Evolutionary conservation across 2,888 invertebrate genomes (phyloP).

Genomic region (Harmothoe impar): DNA sequence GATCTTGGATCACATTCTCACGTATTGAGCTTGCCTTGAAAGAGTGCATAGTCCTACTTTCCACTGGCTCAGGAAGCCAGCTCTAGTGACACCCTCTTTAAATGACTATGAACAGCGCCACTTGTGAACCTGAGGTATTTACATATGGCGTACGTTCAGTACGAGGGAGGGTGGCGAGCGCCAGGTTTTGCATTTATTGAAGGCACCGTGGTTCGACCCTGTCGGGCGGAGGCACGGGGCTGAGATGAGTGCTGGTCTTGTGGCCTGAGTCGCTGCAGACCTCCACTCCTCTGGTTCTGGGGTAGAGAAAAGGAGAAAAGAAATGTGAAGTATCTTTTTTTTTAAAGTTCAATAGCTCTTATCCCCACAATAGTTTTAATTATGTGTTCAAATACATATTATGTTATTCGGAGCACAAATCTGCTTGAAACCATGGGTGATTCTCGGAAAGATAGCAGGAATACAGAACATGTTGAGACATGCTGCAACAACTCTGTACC

Average conservation of each 20-base stretch:
- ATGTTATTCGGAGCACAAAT: no score
- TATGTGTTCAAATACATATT: no score
- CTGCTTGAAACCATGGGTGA: no score
- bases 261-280: background rate
- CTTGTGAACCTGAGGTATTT: background rate
- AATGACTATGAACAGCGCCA: slow-evolving; percentile 3
- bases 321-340: background rate
- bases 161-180: background rate
- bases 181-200: slow-evolving; percentile 10
- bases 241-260: background rate
- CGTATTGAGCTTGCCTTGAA: background rate
- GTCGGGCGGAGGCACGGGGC: background rate
- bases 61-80: no score
- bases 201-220: slow-evolving; percentile 12
- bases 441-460: no score
- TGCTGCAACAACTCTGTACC: no score
- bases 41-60: background rate
- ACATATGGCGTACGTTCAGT: background rate
- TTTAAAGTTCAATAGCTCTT: no score
- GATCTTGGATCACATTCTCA: no score
- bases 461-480: no score
- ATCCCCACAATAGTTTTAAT: no score
- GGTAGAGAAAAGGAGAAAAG: background rate
- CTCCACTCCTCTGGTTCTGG: slow-evolving; percentile 34
- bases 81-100: background rate